These are phyloP conservation scores for Callinectes sapidus DNA, from an alignment of 2,888 invertebrate genomes.

Conservation along the genomic window DNA sequence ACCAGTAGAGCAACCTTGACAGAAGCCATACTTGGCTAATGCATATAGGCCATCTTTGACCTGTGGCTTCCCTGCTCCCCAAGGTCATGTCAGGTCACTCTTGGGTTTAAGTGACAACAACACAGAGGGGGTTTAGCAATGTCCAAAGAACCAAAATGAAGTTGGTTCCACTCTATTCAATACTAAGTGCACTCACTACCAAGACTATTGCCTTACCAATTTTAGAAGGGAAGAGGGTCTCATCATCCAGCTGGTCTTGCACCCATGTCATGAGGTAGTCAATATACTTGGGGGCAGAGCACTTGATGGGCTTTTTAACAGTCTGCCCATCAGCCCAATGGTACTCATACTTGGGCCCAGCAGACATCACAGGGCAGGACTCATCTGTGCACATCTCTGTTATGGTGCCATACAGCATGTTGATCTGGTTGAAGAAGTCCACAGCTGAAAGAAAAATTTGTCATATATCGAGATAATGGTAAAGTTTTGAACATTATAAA, in stretches of 20 bases:
- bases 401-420: constrained; percentile 99
- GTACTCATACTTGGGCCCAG: constrained; percentile 99
- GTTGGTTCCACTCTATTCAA: too few relatives aligned
- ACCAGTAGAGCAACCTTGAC: too few relatives aligned
- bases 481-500: background rate
- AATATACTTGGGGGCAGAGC: constrained; percentile 98
- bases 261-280: constrained; percentile 99
- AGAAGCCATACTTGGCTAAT: too few relatives aligned
- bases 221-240: constrained; percentile 98
- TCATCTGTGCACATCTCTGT: constrained; percentile 99
- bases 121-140: too few relatives aligned
- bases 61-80: too few relatives aligned
- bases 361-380: constrained; percentile 98
- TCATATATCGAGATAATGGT: background rate
- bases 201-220: constrained; percentile 81
- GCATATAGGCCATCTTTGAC: too few relatives aligned
- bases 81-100: too few relatives aligned
- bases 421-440: constrained; percentile 99
- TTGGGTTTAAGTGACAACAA: too few relatives aligned
- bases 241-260: constrained; percentile 99
- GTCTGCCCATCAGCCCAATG: constrained; percentile 99
- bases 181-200: background rate
- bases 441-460: constrained; percentile 84
- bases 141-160: too few relatives aligned
- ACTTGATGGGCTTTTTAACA: constrained; percentile 98